phyloP scores from a whole-genome alignment of 2,888 invertebrate genomes.

The Diaphora mendica region DNA sequence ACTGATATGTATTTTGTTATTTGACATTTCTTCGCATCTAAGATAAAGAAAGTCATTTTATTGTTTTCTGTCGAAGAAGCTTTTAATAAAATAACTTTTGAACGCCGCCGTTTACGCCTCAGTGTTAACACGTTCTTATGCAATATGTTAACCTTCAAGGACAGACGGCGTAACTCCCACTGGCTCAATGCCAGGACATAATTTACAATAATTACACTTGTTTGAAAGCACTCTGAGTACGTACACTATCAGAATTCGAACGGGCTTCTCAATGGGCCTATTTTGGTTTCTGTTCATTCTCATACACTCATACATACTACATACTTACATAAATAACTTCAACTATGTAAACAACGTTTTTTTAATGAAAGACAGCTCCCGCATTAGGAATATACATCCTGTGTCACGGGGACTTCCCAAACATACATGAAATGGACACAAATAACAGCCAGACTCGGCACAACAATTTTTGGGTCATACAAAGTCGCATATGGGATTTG shows the following conservation, averaged over 20 bases:
- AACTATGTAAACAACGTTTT: too few relatives aligned
- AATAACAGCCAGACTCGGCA: too few relatives aligned
- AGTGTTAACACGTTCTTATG: not conserved
- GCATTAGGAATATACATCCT: too few relatives aligned
- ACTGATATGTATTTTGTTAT: too few relatives aligned
- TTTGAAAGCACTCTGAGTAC: constrained; percentile 30
- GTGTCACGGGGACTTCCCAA: too few relatives aligned
- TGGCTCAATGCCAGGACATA: constrained; percentile 46
- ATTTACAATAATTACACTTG: constrained; percentile 49
- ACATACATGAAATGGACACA: too few relatives aligned
- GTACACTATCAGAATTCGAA: constrained; percentile 35
- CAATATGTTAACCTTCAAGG: constrained; percentile 21
- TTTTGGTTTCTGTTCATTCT: not conserved
- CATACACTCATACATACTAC: too few relatives aligned
- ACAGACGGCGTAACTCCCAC: constrained; percentile 38
- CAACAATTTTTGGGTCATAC: too few relatives aligned
- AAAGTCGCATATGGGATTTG: too few relatives aligned
- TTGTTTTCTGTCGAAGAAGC: not conserved
- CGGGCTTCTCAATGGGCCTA: constrained; percentile 22
- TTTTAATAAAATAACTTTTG: not conserved
- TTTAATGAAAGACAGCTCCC: too few relatives aligned
- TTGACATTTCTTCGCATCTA: not conserved
- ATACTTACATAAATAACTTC: not conserved
- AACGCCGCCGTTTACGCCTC: not conserved
- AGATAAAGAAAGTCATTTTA: not conserved